A percentile compares a stretch with the other conserved stretches of the same genome.
These are phyloP conservation scores for Glossosoma conforme DNA, from an alignment of 1,140 invertebrate species.

Conservation along the genomic window DNA sequence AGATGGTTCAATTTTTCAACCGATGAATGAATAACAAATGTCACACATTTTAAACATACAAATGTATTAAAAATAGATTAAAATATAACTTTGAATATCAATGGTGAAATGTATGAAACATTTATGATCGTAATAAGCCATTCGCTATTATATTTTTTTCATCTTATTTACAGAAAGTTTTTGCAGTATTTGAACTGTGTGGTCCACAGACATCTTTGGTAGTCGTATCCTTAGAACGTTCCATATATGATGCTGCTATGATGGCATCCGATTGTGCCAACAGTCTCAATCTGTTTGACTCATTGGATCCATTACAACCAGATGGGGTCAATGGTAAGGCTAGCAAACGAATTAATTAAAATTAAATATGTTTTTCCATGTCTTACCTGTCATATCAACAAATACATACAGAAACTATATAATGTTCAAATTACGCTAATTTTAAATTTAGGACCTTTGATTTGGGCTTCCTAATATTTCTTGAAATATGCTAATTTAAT, in stretches of 20 bases:
- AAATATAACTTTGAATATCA: not conserved
- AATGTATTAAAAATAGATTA: not conserved
- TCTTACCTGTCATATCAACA: no score
- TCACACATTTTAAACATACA: not conserved
- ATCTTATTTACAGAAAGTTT: constrained; percentile 57
- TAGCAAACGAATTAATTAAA: no score
- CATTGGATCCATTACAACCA: constrained; percentile 16
- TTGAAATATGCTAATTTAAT: not conserved
- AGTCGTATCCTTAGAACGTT: constrained; percentile 33
- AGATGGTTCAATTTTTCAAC: no score
- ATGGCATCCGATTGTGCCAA: constrained; percentile 22
- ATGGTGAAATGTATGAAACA: not conserved
- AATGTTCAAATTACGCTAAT: not conserved
- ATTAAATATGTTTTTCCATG: no score
- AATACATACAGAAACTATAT: not conserved
- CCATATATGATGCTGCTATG: constrained; percentile 18
- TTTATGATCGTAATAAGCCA: not conserved
- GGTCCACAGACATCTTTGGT: constrained; percentile 41
- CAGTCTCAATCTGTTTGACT: constrained; percentile 26
- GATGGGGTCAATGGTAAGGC: constrained; percentile 5
- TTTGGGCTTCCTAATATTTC: no score
- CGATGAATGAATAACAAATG: not conserved
- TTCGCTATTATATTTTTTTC: constrained; percentile 13
- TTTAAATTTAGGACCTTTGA: not conserved
- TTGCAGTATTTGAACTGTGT: constrained; percentile 66